Evolutionary conservation across 2,113 vertebrate species (phyloP).

Genomic region (Rhinoptilus africanus): DNA sequence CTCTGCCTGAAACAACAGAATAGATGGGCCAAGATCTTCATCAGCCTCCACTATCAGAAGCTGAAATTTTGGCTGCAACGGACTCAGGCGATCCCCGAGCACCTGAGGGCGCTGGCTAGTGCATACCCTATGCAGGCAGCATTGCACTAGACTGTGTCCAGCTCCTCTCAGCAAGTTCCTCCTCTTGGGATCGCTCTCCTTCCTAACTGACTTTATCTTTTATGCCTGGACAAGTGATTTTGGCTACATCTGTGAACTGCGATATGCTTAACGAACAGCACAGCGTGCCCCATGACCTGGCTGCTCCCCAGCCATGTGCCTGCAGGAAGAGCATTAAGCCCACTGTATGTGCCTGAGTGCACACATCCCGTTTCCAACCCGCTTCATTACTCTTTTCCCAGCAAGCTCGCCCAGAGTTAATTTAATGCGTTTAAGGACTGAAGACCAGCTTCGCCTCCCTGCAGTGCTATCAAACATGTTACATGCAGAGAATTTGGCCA

Average conservation of each 20-base stretch:
- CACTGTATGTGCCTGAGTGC: neutral
- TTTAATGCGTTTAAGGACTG: neutral
- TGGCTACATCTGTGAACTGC: neutral
- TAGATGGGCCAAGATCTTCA: neutral
- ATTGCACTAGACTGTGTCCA: neutral
- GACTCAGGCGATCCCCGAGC: neutral
- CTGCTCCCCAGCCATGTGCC: neutral
- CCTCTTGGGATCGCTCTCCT: neutral
- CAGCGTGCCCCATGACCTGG: neutral
- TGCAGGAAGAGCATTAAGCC: neutral
- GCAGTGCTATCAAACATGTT: neutral
- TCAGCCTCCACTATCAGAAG: neutral
- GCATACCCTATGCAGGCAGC: neutral
- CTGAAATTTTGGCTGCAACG: neutral
- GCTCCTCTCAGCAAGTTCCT: neutral
- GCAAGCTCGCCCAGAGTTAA: neutral
- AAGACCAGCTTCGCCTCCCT: neutral
- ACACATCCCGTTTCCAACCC: neutral
- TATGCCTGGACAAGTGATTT: neutral
- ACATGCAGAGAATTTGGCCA: neutral
- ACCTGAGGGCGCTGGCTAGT: neutral
- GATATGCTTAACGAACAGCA: neutral
- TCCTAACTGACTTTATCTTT: neutral
- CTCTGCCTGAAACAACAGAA: neutral
- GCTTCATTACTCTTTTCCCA: conserved; percentile 1